Base-by-base conservation (phyloP, 2,888 invertebrate genomes). In the Cetonia aurata region DNA sequence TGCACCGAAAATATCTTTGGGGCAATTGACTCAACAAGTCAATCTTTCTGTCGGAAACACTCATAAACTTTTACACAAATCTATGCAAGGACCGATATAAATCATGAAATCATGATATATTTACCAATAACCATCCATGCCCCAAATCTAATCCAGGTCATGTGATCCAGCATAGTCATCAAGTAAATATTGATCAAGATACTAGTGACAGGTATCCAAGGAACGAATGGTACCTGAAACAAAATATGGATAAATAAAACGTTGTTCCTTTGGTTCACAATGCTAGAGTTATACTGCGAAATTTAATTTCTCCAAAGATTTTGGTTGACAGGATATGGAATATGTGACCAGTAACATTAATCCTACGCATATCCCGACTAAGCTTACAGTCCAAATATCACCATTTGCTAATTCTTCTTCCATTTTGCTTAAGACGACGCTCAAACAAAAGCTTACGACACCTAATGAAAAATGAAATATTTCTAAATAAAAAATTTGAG, bases 141-240 rank as follows among this genome's bases (percentile, higher is more conserved):
- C 6, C 85, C 85, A 79, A 96, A 93, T 76, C 94, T 86, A 12
- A 94, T 86, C 96, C 96, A 97, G 0, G 96, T 96, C 75, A 89
- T 86, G 0, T 83, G 78, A 72, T 92, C 92, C 74, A 96, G 86
- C 81, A 93, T 90, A 65, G 93, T 87, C 95, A 96, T 95, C 13
- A 97, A 86, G 80, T 95, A 94, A 68, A 95, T 88, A 81, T 96
- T 96, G 53, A 93, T 88, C 75, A 95, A 88, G 74, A 95, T 92
- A 79, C 95, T 95, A 15, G 93, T 77, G 44, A 91, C 91, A 0
- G 96, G 96, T 67, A 96, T 81, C 80, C 93, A 87, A 1, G 96
- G 96, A 0, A 96, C 92, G 6, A 92, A 84, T 0, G 96, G 96
- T 8, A 96, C 94, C 92, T 95, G 84, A 57, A 85, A 85, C 37